These are phyloP conservation scores for Pararge aegeria DNA, from an alignment of 1,140 invertebrate species.

Conservation along the genomic window DNA sequence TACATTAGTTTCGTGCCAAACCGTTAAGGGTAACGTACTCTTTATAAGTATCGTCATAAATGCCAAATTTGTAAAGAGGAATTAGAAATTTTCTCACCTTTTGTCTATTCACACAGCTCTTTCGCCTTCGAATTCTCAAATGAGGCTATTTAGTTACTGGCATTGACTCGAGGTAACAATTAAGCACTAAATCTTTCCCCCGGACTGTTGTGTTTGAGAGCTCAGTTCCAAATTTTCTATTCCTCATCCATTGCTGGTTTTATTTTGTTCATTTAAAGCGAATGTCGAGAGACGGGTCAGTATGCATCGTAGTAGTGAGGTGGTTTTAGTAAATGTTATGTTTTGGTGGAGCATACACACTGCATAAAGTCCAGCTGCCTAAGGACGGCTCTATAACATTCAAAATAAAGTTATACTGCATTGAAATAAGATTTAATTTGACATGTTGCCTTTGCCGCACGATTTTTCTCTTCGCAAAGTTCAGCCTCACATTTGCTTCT, in stretches of 20 bases:
- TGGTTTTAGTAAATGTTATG: too few relatives aligned
- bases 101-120: neutral
- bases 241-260: neutral
- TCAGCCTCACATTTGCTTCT: too few relatives aligned
- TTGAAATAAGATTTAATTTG: too few relatives aligned
- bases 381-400: too few relatives aligned
- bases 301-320: too few relatives aligned
- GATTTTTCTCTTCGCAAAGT: too few relatives aligned
- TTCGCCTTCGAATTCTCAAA: constrained; percentile 27
- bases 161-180: constrained; percentile 40
- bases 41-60: neutral
- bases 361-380: too few relatives aligned
- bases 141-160: constrained; percentile 43
- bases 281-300: too few relatives aligned
- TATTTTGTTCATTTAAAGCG: too few relatives aligned
- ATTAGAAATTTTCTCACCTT: constrained; percentile 8
- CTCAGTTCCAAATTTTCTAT: neutral
- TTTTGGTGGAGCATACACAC: too few relatives aligned
- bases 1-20: neutral
- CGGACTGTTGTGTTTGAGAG: constrained; percentile 1
- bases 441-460: too few relatives aligned
- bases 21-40: neutral
- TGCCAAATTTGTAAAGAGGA: neutral
- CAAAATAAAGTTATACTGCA: too few relatives aligned
- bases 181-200: constrained; percentile 42